A percentile compares a stretch with the other conserved stretches of the same genome.
Evolutionary conservation across 2,888 invertebrate genomes (phyloP).

Genomic region (Drosophila diplacantha): DNA sequence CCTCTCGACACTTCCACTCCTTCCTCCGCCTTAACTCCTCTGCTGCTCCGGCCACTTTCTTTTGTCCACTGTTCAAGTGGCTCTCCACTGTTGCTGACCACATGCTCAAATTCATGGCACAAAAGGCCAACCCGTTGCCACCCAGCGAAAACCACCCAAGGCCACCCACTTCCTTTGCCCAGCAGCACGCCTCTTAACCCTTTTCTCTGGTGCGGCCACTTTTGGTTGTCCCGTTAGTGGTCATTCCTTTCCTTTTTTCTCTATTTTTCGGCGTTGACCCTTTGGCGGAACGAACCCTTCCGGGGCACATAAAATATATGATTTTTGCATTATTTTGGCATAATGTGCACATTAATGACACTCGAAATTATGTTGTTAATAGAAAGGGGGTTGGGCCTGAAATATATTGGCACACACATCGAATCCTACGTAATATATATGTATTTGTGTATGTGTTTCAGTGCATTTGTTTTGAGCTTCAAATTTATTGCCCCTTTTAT

Average conservation of each 20-base stretch:
- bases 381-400: slow-evolving; percentile 43
- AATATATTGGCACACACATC: slow-evolving; percentile 22
- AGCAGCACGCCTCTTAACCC: slow-evolving; percentile 57
- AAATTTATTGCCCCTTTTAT: slow-evolving; percentile 59
- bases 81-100: slow-evolving; percentile 52
- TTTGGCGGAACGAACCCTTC: slow-evolving; percentile 46
- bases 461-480: slow-evolving; percentile 44
- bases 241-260: slow-evolving; percentile 40
- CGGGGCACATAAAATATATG: slow-evolving; percentile 62
- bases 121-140: slow-evolving; percentile 43
- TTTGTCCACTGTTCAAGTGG: slow-evolving; percentile 42
- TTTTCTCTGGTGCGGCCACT: slow-evolving; percentile 57
- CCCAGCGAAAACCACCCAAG: slow-evolving; percentile 12
- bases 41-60: slow-evolving; percentile 1
- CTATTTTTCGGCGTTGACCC: slow-evolving; percentile 37
- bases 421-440: not conserved
- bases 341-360: slow-evolving; percentile 71
- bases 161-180: slow-evolving; percentile 32
- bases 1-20: slow-evolving; percentile 27
- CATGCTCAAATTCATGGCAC: slow-evolving; percentile 58
- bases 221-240: slow-evolving; percentile 57
- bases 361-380: slow-evolving; percentile 72
- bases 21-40: not conserved
- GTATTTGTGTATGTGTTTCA: slow-evolving; percentile 13
- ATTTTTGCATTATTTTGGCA: slow-evolving; percentile 72